Percentiles rank a stretch among this genome's conserved stretches.
These are phyloP conservation scores for Corythoichthys intestinalis DNA, from an alignment of 2,113 vertebrate species.

Conservation along the genomic window DNA sequence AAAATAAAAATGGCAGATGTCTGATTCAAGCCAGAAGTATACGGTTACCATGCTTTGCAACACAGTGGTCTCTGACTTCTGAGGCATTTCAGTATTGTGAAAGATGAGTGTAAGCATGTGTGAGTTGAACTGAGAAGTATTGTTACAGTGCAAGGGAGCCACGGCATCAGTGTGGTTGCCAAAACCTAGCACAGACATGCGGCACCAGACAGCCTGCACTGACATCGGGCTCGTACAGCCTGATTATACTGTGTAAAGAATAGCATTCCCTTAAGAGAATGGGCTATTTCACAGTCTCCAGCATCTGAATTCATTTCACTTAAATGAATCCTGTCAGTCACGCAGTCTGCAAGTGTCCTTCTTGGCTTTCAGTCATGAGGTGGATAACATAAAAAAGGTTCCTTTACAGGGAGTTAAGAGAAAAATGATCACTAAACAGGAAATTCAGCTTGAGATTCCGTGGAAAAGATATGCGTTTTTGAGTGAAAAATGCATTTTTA, in stretches of 20 bases:
- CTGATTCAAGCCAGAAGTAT: conserved; percentile 39
- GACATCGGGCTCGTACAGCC: not conserved
- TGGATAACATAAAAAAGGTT: not conserved
- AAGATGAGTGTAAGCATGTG: conserved; percentile 7
- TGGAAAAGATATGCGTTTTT: not conserved
- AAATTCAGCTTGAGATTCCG: not conserved
- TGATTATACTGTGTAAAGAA: conserved; percentile 1
- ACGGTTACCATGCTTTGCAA: conserved; percentile 9
- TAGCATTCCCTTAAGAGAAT: conserved; percentile 13
- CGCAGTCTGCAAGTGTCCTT: not conserved
- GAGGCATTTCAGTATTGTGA: conserved; percentile 14
- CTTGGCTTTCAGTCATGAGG: not conserved
- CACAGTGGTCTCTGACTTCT: conserved; percentile 16
- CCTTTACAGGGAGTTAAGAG: not conserved
- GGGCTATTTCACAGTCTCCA: not conserved
- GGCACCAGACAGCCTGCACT: conserved; percentile 6
- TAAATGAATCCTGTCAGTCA: conserved; percentile 1
- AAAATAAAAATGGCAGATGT: conserved; percentile 11
- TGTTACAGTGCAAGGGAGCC: conserved; percentile 7
- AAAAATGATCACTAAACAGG: not conserved
- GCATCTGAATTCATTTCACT: conserved; percentile 3
- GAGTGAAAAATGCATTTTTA: not conserved
- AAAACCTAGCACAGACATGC: conserved; percentile 14
- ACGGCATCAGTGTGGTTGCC: conserved; percentile 5
- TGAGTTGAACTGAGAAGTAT: conserved; percentile 7